phyloP scores from a whole-genome alignment of 2,797 vertebrate species.

The Paguma larvata region DNA sequence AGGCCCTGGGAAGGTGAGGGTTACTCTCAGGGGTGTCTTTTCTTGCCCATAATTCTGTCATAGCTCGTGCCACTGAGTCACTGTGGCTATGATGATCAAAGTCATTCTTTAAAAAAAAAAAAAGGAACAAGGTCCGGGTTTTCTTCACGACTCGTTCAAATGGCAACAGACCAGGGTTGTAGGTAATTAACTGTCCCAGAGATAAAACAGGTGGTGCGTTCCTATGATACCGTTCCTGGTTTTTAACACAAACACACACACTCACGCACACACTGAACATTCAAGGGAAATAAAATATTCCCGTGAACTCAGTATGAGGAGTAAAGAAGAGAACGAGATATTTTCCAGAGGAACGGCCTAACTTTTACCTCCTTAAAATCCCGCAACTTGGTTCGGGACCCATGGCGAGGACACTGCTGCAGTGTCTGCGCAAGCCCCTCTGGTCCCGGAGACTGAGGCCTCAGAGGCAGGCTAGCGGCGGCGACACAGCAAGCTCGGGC shows the following conservation, averaged over 20 bases:
- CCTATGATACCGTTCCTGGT: not conserved
- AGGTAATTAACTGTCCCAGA: not conserved
- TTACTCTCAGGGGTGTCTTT: not conserved
- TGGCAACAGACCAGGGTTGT: not conserved
- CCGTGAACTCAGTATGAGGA: not conserved
- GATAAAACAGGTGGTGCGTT: conserved; percentile 15
- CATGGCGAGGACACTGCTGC: not conserved
- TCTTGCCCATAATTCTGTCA: not conserved
- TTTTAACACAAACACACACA: not conserved
- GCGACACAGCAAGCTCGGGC: fast-evolving
- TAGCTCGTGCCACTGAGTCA: not conserved
- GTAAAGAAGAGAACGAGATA: conserved; percentile 45
- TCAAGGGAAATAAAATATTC: conserved; percentile 2
- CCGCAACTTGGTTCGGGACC: not conserved
- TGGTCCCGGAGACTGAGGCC: not conserved
- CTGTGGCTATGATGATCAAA: not conserved
- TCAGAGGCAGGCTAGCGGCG: not conserved
- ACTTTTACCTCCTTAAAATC: conserved; percentile 20
- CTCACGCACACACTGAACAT: not conserved
- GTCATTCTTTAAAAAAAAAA: conserved; percentile 19
- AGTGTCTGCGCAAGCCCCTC: no score
- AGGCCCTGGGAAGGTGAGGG: not conserved
- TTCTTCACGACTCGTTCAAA: conserved; percentile 49
- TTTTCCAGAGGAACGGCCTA: conserved; percentile 32
- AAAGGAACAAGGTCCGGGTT: not conserved